A percentile compares a stretch with the other conserved stretches of the same genome.
Evolutionary conservation across 2,113 vertebrate species (phyloP).

Genomic region (Quiscalus mexicanus): DNA sequence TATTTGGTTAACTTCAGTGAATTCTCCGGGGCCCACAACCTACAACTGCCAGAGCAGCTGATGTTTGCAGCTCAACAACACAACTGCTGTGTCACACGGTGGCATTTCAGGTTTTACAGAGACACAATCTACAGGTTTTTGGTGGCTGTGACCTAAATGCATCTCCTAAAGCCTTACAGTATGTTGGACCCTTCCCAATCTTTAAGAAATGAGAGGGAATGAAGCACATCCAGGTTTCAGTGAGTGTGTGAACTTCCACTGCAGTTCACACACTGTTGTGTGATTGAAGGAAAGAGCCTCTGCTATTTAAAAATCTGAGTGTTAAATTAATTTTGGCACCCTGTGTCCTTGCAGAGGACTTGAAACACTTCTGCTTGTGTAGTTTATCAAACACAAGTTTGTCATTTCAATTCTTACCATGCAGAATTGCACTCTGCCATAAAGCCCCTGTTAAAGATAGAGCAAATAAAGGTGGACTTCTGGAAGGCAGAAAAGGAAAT

Average conservation of each 20-base stretch:
- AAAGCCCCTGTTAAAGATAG: background rate
- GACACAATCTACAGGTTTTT: background rate
- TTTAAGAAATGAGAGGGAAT: background rate
- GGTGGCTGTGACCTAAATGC: background rate
- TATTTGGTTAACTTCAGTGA: background rate
- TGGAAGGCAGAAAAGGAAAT: background rate
- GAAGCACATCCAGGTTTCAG: accelerated
- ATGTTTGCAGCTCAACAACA: background rate
- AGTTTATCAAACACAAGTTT: background rate
- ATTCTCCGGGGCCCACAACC: background rate
- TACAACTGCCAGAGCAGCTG: background rate
- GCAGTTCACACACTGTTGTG: background rate
- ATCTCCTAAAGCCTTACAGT: background rate
- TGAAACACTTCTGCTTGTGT: background rate
- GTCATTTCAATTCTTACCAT: background rate
- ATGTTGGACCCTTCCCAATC: background rate
- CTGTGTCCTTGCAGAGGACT: background rate
- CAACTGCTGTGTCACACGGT: accelerated
- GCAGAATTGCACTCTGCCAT: background rate
- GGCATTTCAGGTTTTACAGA: background rate
- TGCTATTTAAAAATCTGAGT: background rate
- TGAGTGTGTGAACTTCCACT: background rate
- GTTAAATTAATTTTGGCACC: background rate
- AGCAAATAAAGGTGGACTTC: background rate
- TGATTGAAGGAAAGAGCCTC: background rate